Percentiles rank a stretch among this genome's conserved stretches.
Conservation (phyloP, 2,888 invertebrate genomes). For the Hanleya hanleyi region DNA sequence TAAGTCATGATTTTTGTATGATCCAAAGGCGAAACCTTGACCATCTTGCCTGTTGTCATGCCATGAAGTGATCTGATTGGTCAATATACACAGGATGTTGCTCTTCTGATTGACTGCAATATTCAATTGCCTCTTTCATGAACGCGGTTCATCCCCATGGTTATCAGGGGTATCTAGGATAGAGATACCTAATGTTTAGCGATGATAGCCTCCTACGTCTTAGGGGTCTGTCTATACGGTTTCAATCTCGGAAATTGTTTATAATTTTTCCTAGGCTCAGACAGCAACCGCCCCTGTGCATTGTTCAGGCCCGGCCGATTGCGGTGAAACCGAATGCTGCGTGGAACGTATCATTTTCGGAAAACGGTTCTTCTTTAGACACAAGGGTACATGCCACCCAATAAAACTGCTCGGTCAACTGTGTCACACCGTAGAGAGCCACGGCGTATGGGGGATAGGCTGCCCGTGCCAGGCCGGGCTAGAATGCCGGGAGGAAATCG, state of each 20-base stretch:
- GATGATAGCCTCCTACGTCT: no score
- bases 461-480: conserved; percentile 42
- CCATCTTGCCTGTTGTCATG: no score
- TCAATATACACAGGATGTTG: no score
- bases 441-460: conserved; percentile 42
- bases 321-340: conserved; percentile 41
- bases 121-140: no score
- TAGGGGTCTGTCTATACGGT: no score
- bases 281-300: neutral
- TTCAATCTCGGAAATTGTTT: no score
- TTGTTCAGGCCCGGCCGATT: conserved; percentile 21
- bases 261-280: no score
- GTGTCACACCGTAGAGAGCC: conserved; percentile 33
- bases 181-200: no score
- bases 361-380: conserved; percentile 31
- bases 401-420: conserved; percentile 35
- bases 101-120: no score
- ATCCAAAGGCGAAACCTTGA: neutral
- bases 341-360: conserved; percentile 32
- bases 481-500: conserved; percentile 44
- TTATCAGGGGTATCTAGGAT: no score
- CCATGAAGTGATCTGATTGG: no score
- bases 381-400: conserved; percentile 36
- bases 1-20: neutral
- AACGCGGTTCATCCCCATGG: no score